Evolutionary conservation across 2,888 invertebrate species (phyloP), one percentile per base, ranked within the genome.

Genomic region (Pammene aurita): DNA sequence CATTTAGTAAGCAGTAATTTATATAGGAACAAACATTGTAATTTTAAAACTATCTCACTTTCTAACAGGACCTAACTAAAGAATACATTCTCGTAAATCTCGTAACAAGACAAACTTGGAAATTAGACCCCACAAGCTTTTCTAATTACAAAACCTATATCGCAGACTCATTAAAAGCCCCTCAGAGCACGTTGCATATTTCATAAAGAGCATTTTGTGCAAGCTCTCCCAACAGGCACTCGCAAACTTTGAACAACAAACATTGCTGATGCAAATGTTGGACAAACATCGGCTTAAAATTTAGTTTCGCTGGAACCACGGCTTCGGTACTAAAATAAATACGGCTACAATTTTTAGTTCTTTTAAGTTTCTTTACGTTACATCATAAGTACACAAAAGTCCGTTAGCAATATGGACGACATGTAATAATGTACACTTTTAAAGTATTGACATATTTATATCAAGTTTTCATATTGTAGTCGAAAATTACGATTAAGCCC

Each of bases 151-250:
- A 10, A 44, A 65, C 41, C 58, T 65, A 46, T 69, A 69, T 69
- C 54, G 55, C 60, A 69, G 46, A 46, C 67, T 62, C 65, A 69
- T 71, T 69, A 72, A 72, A 70, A 71, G 63, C 71, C 65, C 41
- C 34, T 78, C 71, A 68, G 72, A 80, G 77, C 71, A 77, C 75
- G 76, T 78, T 82, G 83, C 80, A 83, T 84, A 82, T 82, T 83
- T 81, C 78, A 81, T 63, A 81, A 80, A 82, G 81, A 74, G 72
- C 73, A 78, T 80, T 82, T 79, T 73, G 72, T 72, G 76, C 77
- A 75, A 72, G 68, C 71, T 72, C 74, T 74, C 70, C 66, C 66
- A 62, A 66, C 65, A 72, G 4, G 74, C 76, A 76, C 71, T 69
- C 71, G 75, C 72, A 76, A 81, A 77, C 76, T 80, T 84, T 79